phyloP scores from a whole-genome alignment of 2,797 vertebrate genomes.

The Anisognathus igniventris region DNA sequence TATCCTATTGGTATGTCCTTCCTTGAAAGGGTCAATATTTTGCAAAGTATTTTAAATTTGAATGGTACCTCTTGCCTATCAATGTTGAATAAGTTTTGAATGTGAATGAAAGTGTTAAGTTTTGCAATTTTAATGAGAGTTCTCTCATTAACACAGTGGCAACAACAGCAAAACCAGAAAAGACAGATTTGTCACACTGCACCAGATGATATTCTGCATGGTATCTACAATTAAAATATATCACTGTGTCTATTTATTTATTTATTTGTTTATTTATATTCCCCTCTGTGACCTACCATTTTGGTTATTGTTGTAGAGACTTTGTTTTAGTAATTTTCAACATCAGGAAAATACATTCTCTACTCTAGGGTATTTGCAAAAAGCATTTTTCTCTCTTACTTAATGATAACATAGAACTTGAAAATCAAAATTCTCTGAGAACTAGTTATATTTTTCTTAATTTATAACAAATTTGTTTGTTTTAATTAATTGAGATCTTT shows the following conservation, averaged over 20 bases:
- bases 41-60: neutral
- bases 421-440: neutral
- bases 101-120: neutral
- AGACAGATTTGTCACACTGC: neutral
- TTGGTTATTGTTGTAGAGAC: neutral
- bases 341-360: neutral
- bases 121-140: neutral
- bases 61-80: neutral
- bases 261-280: neutral
- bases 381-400: neutral
- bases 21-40: neutral
- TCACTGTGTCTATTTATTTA: rapidly evolving
- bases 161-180: neutral
- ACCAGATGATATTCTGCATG: neutral
- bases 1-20: neutral
- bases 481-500: neutral
- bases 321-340: neutral
- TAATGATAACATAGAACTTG: neutral
- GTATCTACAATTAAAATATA: neutral
- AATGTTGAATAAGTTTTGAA: neutral
- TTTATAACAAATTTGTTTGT: neutral
- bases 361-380: neutral
- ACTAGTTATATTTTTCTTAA: neutral
- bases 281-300: neutral
- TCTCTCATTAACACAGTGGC: neutral